Base-by-base conservation (phyloP, 2,113 vertebrate genomes). In the Axis porcinus region DNA sequence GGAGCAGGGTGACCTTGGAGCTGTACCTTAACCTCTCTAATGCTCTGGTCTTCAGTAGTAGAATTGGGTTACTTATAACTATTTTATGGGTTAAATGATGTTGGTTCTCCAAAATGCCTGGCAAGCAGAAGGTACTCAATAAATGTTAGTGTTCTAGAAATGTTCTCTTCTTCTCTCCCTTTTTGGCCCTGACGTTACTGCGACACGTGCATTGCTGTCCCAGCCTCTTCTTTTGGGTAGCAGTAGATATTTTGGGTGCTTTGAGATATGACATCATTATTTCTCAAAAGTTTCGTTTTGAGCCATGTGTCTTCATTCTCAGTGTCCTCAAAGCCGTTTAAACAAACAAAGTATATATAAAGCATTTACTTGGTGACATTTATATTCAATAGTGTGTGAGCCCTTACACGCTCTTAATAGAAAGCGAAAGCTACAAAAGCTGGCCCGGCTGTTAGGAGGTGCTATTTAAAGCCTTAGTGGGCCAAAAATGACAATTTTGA, bases 401-500 rank as follows among this genome's bases (percentile, higher is more conserved):
- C 54, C 83, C 60, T 91, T 43, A n/a, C 14, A 40, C 28, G 19
- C 79, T 96, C 95, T 96, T 92, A 96, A 86, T 52, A 98, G 95
- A 97, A 95, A 95, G 81, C 11, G 1, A 96, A 92, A 92, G 6
- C 45, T 58, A 47, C 36, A 64, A 28, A 93, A 92, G 27, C 30
- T 89, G 50, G 64, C 52, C 52, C 1, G 52, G 86, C 45, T 97
- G 40, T 76, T 64, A 43, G 81, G n/a, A 97, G 55, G 50, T 96
- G 45, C 97, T 98, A 89, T 97, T 97, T 92, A 97, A 93, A 97
- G 91, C 62, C 57, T 83, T 81, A 21, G 13, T 62, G 82, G 79
- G 86, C 89, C 95, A 58, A 47, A 95, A 97, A 97, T 33, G 67
- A 96, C 95, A 89, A 57, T 90, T 95, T 97, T 92, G 94, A 92